Percentiles rank a stretch among this genome's conserved stretches.
Evolutionary conservation across 2,888 invertebrate species (phyloP).

Genomic region (Ecdyonurus torrentis): DNA sequence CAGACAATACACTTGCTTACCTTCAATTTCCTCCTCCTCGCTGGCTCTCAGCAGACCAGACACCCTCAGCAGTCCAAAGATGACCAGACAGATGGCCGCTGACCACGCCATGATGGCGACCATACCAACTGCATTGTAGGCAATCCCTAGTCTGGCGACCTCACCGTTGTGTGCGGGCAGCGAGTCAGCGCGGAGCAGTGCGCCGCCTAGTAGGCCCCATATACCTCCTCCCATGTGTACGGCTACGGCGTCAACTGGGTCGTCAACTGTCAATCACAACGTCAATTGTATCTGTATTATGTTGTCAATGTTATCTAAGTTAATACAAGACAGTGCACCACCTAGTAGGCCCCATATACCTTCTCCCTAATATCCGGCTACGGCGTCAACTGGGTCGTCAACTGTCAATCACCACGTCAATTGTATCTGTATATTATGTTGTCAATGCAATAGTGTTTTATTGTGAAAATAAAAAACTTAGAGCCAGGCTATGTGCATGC

Average conservation of each 20-base stretch:
- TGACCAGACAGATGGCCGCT: conserved; percentile 20
- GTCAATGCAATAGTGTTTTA: no score
- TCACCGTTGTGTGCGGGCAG: background rate
- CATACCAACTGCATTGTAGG: conserved; percentile 27
- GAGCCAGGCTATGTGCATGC: no score
- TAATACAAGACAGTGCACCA: conserved; percentile 19
- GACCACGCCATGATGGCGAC: conserved; percentile 27
- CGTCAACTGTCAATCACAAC: conserved; percentile 31
- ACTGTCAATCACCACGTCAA: conserved; percentile 14
- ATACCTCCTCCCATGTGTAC: conserved; percentile 33
- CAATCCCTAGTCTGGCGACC: conserved; percentile 9
- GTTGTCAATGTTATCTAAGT: background rate
- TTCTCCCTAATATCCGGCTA: conserved; percentile 32
- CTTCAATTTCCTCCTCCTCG: conserved; percentile 19
- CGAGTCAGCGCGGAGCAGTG: conserved; percentile 20
- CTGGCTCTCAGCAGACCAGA: conserved; percentile 19
- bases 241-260: conserved; percentile 32
- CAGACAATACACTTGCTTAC: no score
- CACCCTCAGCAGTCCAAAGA: conserved; percentile 26
- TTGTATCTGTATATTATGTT: no score
- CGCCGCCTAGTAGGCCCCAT: conserved; percentile 28
- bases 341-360: conserved; percentile 30
- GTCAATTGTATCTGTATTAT: no score
- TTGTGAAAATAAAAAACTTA: no score
- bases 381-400: conserved; percentile 34